Base-by-base conservation (phyloP, 2,113 vertebrate species). In the Pithys albifrons region DNA sequence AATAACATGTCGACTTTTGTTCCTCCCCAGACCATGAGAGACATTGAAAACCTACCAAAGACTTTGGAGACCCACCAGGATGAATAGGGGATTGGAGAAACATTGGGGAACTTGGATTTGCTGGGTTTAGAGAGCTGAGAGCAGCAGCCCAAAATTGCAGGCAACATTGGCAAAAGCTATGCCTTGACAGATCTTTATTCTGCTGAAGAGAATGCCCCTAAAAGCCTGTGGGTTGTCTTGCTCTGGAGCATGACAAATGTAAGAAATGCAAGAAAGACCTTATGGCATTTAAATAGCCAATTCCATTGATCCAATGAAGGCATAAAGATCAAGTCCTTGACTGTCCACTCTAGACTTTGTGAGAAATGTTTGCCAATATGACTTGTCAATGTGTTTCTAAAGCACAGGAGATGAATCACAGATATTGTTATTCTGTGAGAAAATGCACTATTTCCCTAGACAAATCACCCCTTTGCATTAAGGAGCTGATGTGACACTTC, bases 401-500 rank as follows among this genome's bases (percentile, higher is more conserved):
- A 84, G 76, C 43, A 84, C 23, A 37, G 28, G 69, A 86, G 48
- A 93, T 93, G 76, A 93, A 93, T 80, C 91, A 80, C 2, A 0
- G 67, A 73, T 62, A 80, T 88, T 88, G 82, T 85, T 85, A 83
- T 96, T 93, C 91, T 67, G 64, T 58, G 39, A 81, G 76, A 83
- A 90, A 85, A 89, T 33, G 17, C 72, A 55, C 16, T 58, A 59
- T 85, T 7, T 92, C 92, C 91, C 94, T 24, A 80, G 92, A 91
- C 76, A 94, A 95, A 93, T 84, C 82, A 77, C 37, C 43, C 59
- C 48, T 67, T 59, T 77, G 72, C 88, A 84, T 83, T 71, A 86
- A 93, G 75, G 25, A 70, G 76, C 43, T 77, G 88, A 73, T 82
- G 83, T 92, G 95, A 93, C 91, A 64, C 67, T 80, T 92, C 37